Evolutionary conservation across 2,797 vertebrate genomes (phyloP).

Genomic region (Clarias platycephalus): DNA sequence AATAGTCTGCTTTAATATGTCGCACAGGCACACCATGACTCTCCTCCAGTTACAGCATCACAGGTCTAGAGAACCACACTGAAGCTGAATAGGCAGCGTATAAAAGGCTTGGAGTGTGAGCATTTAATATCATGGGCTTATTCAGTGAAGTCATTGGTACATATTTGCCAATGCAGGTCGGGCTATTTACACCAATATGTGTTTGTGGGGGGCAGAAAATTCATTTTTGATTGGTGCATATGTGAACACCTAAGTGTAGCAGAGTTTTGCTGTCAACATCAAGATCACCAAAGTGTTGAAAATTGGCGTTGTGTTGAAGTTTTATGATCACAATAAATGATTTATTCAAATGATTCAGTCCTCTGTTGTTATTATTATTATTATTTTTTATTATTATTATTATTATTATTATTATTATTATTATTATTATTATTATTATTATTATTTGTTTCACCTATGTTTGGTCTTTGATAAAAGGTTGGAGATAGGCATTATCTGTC

Average conservation of each 20-base stretch:
- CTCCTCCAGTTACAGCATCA: slow-evolving; percentile 20
- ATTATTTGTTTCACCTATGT: no score
- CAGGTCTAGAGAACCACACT: background rate
- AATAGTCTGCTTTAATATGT: slow-evolving; percentile 40
- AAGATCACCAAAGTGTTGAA: background rate
- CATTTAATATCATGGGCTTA: slow-evolving; percentile 18
- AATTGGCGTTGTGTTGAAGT: background rate
- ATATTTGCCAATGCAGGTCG: background rate
- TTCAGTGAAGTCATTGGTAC: background rate
- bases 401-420: no score
- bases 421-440: no score
- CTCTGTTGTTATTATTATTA: no score
- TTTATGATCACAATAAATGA: background rate
- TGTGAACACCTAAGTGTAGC: background rate
- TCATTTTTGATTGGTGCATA: background rate
- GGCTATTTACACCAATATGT: background rate
- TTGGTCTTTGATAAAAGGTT: no score
- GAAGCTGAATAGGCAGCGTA: slow-evolving; percentile 20
- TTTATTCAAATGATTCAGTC: background rate
- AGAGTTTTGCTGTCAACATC: background rate
- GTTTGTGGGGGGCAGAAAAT: background rate
- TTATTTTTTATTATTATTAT: no score
- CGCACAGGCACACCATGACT: slow-evolving; percentile 11
- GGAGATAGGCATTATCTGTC: background rate
- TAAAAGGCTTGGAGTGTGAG: background rate